These are phyloP conservation scores for Bruchidius siliquastri DNA, from an alignment of 2,888 invertebrate species.

Conservation along the genomic window DNA sequence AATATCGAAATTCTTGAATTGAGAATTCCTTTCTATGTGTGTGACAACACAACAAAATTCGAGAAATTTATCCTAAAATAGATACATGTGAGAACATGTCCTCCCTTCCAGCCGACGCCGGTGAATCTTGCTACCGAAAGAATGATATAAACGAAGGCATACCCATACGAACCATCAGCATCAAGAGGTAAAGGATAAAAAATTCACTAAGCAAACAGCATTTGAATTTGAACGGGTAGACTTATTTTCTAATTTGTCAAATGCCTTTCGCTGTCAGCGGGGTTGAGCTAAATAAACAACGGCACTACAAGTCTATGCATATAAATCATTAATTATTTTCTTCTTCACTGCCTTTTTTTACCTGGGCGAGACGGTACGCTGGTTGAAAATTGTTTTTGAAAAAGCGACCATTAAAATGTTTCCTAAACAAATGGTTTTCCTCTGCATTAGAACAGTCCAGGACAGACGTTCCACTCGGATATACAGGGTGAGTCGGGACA, in stretches of 20 bases:
- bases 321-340: slow-evolving; percentile 39
- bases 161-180: background rate
- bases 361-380: slow-evolving; percentile 8
- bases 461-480: too few relatives aligned
- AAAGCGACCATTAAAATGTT: background rate
- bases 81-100: background rate
- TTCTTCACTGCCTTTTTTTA: slow-evolving; percentile 18
- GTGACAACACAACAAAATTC: too few relatives aligned
- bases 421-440: background rate
- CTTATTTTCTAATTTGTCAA: slow-evolving; percentile 38
- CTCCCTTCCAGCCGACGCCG: background rate
- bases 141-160: background rate
- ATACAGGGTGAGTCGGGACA: too few relatives aligned
- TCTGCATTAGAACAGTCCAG: too few relatives aligned
- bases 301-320: slow-evolving; percentile 35
- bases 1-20: too few relatives aligned
- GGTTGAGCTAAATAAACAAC: slow-evolving; percentile 38
- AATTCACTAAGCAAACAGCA: slow-evolving; percentile 16
- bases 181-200: slow-evolving; percentile 8
- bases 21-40: too few relatives aligned
- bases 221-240: slow-evolving; percentile 21
- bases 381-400: background rate
- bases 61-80: too few relatives aligned
- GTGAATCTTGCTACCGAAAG: background rate
- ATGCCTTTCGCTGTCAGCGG: slow-evolving; percentile 29